Evolutionary conservation across 1,140 invertebrate genomes (phyloP).

Genomic region (Rhyacophila brunnea): DNA sequence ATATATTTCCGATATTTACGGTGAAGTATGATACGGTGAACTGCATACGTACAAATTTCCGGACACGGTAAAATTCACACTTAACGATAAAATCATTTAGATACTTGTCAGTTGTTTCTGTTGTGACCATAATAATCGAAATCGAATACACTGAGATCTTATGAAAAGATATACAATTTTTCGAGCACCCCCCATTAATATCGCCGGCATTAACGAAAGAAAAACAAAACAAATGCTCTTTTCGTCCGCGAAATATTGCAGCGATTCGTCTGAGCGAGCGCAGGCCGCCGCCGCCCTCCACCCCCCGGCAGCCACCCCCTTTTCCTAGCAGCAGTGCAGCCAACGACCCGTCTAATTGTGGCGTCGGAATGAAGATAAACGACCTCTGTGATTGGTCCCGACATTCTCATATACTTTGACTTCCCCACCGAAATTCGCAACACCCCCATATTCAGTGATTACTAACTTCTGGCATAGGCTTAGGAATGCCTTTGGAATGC

Average conservation of each 20-base stretch:
- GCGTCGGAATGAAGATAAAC: constrained; percentile 61
- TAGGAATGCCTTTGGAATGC: no score
- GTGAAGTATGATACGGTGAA: no score
- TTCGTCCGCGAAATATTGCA: constrained; percentile 29
- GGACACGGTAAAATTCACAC: no score
- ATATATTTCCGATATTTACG: no score
- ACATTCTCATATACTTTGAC: constrained; percentile 37
- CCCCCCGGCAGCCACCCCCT: not conserved
- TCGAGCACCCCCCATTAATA: no score
- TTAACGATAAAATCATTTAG: no score
- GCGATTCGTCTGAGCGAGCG: constrained; percentile 23
- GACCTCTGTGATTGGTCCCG: constrained; percentile 53
- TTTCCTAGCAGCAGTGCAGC: constrained; percentile 39
- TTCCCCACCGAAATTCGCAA: constrained; percentile 28
- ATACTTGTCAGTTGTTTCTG: constrained; percentile 24
- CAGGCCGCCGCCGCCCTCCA: not conserved
- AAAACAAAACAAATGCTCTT: not conserved
- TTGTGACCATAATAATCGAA: no score
- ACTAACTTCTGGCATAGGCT: constrained; percentile 39
- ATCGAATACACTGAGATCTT: no score
- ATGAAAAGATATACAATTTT: no score
- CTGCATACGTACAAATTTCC: no score
- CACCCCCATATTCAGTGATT: constrained; percentile 30
- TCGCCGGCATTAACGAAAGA: not conserved
- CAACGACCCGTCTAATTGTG: constrained; percentile 66